Base-by-base conservation (phyloP, 2,113 vertebrate species). In the Uria aalge region DNA sequence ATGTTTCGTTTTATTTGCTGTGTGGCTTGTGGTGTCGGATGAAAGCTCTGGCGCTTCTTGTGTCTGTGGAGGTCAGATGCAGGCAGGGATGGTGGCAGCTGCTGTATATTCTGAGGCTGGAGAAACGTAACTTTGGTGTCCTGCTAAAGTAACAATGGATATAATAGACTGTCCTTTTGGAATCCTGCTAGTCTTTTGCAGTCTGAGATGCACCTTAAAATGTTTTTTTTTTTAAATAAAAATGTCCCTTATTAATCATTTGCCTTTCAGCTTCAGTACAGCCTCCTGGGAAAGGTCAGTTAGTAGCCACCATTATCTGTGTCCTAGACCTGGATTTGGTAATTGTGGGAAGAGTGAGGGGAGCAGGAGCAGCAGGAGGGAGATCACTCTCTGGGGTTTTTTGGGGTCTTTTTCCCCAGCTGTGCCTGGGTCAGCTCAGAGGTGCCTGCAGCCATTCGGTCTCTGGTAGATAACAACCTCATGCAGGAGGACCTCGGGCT, bases 1-100 rank as follows among this genome's bases (percentile, higher is more conserved):
- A 94, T 83, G 85, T 91, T 96, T 86, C 19, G 4, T 92, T 92
- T 88, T 72, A 64, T 79, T 66, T 92, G n/a, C 72, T 69, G 12
- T 94, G 94, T 79, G 64, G 82, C 63, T 82, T 94, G 88, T 90
- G 89, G 74, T 52, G n/a, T 96, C 62, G 34, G 83, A 82, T 96
- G 79, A 71, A 88, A 97, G 87, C 47, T 55, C 68, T 88, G 53
- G 36, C 3, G 6, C 60, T 66, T 43, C 53, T 29, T 7, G 1
- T 43, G 41, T 50, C 21, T 30, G 11, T 30, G 53, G 40, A 82
- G 76, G 63, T 68, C 47, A 69, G 59, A 50, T 6, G 8, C 41
- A 71, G 66, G n/a, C 45, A 66, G 68, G 20, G 30, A 3, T 29
- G 48, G 48, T 57, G 43, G 60, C 41, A 64, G 43, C 72, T 88